A percentile compares a stretch with the other conserved stretches of the same genome.
Evolutionary conservation across 2,113 vertebrate genomes (phyloP).

Genomic region (Peromyscus leucopus): DNA sequence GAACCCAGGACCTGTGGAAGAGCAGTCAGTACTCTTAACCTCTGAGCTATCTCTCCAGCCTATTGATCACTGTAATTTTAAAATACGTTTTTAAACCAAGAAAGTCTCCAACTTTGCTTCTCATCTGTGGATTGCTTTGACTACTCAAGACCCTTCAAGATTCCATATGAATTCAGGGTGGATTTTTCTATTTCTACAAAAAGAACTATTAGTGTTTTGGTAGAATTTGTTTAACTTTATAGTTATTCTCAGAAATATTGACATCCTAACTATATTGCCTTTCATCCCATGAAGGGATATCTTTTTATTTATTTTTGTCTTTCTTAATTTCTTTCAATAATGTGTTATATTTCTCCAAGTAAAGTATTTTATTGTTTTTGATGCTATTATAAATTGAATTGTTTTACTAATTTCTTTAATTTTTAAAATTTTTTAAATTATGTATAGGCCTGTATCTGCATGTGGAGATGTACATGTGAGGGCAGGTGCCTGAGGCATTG

Average conservation of each 20-base stretch:
- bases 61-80: background rate
- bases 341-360: background rate
- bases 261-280: slow-evolving; percentile 2
- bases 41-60: background rate
- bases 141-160: background rate
- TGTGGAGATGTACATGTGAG: too few relatives aligned
- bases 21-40: background rate
- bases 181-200: background rate
- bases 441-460: background rate
- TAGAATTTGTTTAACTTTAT: background rate
- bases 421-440: background rate
- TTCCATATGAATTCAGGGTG: background rate
- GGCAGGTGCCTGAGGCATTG: background rate
- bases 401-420: background rate
- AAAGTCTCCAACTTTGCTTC: background rate
- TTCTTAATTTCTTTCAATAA: background rate
- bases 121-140: background rate
- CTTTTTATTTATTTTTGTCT: slow-evolving; percentile 10
- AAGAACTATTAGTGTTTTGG: background rate
- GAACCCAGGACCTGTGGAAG: background rate
- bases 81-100: background rate
- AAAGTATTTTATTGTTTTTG: background rate
- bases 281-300: background rate
- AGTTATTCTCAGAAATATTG: background rate
- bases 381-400: background rate